phyloP scores from a whole-genome alignment of 1,140 invertebrate genomes.

The Heliothis subflexa region DNA sequence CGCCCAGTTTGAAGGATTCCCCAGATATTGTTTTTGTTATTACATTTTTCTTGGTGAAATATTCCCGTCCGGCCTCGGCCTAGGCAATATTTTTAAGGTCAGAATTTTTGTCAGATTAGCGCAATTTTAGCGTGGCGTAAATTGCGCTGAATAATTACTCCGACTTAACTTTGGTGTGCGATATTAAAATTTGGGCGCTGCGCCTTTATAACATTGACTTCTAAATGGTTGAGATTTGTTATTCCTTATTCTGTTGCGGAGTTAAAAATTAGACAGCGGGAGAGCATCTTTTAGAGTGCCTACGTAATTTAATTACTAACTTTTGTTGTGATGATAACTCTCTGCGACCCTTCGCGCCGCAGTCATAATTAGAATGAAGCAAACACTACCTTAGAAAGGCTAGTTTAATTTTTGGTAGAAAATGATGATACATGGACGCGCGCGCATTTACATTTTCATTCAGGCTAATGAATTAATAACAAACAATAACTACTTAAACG shows the following conservation, averaged over 20 bases:
- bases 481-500: too few relatives aligned
- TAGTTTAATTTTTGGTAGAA: too few relatives aligned
- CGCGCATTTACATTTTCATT: too few relatives aligned
- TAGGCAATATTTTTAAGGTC: conserved; percentile 43
- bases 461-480: too few relatives aligned
- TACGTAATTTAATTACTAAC: not conserved
- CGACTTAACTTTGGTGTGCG: conserved; percentile 38
- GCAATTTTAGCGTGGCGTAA: conserved; percentile 43
- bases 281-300: conserved; percentile 3
- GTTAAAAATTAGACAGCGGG: conserved; percentile 1
- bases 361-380: too few relatives aligned
- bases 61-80: conserved; percentile 17
- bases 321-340: not conserved
- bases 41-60: conserved; percentile 47
- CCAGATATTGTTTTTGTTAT: conserved; percentile 52
- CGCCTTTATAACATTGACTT: conserved; percentile 41
- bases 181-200: conserved; percentile 44
- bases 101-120: conserved; percentile 42
- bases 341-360: not conserved
- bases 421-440: too few relatives aligned
- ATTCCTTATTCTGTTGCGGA: conserved; percentile 11
- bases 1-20: conserved; percentile 51
- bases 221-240: conserved; percentile 24
- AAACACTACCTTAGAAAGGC: too few relatives aligned
- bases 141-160: conserved; percentile 42